Base-by-base conservation (phyloP, 2,888 invertebrate genomes). In the Proisotoma minuta region DNA sequence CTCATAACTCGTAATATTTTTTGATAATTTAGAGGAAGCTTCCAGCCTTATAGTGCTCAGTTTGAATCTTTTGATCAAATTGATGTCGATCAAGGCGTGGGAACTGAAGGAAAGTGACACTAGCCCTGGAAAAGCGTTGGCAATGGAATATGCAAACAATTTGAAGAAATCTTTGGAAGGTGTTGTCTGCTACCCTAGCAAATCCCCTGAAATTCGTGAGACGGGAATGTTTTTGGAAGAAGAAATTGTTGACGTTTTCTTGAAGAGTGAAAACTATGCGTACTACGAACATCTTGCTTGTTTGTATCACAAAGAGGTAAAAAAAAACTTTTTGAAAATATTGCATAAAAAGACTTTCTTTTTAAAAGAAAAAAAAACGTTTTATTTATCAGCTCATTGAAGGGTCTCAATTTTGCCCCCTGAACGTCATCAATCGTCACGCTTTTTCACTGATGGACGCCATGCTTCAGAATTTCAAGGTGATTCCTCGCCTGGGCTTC, bases 231-330 rank as follows among this genome's bases (percentile, higher is more conserved):
- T 51, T n/a, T 8, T 26, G 27, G 18, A 26, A 12, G 5, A 3
- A 10, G 27, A n/a, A 3, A 12, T 27, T 4, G 28, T 51, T 3
- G 27, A 27, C 3, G 51, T 12, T 2, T 51, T 51, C n/a, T 20
- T 51, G n/a, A n/a, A 3, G 10, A 24, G 28, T 4, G n/a, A n/a
- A n/a, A 51, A 51, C 28, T 51, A 27, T 27, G n/a, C 51, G 15
- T 51, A 51, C 20, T 27, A 26, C 28, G 27, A 27, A 24, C 26
- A 51, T 27, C 28, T 51, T 4, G 26, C 27, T 5, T 51, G 51
- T 27, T 27, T 26, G 26, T 51, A 51, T n/a, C 51, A 51, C n/a
- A 27, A 27, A 15, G 51, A 51, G 51, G 51, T 51, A 43, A 34
- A 43, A 18, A n/a, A 5, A 43, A 43, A 43, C 20, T 43, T 18